phyloP scores from a whole-genome alignment of 2,888 invertebrate species.

The Busseola fusca region DNA sequence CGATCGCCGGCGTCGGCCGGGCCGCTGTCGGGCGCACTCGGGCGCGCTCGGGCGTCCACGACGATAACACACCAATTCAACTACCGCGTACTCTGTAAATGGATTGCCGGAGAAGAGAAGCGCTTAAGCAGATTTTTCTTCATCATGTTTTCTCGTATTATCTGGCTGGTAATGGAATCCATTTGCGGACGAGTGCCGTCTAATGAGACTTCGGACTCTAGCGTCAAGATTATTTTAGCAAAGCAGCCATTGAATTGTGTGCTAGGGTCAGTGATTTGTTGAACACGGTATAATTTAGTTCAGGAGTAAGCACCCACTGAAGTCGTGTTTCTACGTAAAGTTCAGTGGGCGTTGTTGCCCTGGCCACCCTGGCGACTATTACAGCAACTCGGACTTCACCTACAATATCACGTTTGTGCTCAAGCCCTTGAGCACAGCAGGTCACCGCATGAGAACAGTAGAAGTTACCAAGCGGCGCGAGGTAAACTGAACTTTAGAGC shows the following conservation, averaged over 20 bases:
- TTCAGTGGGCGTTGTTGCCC: neutral
- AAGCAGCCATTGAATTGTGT: neutral
- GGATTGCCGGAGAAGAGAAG: constrained; percentile 23
- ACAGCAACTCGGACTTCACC: neutral
- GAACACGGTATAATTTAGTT: neutral
- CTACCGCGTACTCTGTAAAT: constrained; percentile 36
- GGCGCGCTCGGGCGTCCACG: neutral
- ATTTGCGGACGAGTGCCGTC: constrained; percentile 16
- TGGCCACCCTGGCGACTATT: too few species aligned
- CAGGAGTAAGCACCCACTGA: too few species aligned
- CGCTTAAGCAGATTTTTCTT: constrained; percentile 36
- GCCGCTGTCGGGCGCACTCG: neutral
- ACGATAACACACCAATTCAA: constrained; percentile 43
- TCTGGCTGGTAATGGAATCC: constrained; percentile 24
- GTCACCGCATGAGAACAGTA: too few species aligned
- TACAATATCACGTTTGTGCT: neutral
- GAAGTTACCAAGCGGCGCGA: neutral
- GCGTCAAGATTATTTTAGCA: neutral
- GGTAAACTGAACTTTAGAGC: neutral
- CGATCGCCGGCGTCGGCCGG: neutral
- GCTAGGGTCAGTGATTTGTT: neutral
- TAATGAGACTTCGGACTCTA: neutral
- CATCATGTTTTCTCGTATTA: constrained; percentile 29
- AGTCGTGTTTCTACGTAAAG: neutral
- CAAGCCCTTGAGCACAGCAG: neutral